Percentiles rank a stretch among this genome's conserved stretches.
phyloP scores from a whole-genome alignment of 2,888 invertebrate species.

The Agrochola lota region DNA sequence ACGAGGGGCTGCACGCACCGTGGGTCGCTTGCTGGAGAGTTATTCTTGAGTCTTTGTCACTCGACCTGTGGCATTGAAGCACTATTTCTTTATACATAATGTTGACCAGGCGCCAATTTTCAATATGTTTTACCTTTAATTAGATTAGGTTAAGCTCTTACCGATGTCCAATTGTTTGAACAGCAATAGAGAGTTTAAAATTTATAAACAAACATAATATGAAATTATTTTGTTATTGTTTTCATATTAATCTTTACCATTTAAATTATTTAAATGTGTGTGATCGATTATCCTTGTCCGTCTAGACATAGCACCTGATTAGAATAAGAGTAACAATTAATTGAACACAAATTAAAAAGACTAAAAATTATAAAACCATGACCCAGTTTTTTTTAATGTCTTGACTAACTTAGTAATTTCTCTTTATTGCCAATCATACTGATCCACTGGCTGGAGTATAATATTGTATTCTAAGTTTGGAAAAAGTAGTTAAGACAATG shows the following conservation, averaged over 20 bases:
- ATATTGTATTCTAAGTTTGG: neutral
- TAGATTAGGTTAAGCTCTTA: slow-evolving; percentile 15
- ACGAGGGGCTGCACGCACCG: neutral
- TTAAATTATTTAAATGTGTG: neutral
- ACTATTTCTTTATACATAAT: slow-evolving; percentile 76
- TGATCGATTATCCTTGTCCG: neutral
- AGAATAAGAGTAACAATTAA: slow-evolving; percentile 3
- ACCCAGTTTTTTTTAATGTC: slow-evolving; percentile 53
- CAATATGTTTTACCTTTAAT: slow-evolving; percentile 51
- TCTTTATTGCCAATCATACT: slow-evolving; percentile 26
- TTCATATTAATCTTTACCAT: slow-evolving; percentile 4
- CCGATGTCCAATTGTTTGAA: neutral
- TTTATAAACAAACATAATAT: slow-evolving; percentile 14
- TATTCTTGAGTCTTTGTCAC: slow-evolving; percentile 81
- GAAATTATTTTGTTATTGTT: slow-evolving; percentile 18
- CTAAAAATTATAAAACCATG: slow-evolving; percentile 50
- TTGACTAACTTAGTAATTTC: slow-evolving; percentile 34
- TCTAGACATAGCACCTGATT: neutral
- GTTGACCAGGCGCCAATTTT: slow-evolving; percentile 81
- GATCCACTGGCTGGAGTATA: neutral
- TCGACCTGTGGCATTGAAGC: slow-evolving; percentile 82
- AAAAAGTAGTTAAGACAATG: neutral
- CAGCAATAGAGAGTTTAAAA: slow-evolving; percentile 14
- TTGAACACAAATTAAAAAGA: slow-evolving; percentile 3
- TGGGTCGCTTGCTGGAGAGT: slow-evolving; percentile 41